A percentile compares a stretch with the other conserved stretches of the same genome.
Evolutionary conservation across 2,797 vertebrate genomes (phyloP).

Genomic region (Ispidina picta): DNA sequence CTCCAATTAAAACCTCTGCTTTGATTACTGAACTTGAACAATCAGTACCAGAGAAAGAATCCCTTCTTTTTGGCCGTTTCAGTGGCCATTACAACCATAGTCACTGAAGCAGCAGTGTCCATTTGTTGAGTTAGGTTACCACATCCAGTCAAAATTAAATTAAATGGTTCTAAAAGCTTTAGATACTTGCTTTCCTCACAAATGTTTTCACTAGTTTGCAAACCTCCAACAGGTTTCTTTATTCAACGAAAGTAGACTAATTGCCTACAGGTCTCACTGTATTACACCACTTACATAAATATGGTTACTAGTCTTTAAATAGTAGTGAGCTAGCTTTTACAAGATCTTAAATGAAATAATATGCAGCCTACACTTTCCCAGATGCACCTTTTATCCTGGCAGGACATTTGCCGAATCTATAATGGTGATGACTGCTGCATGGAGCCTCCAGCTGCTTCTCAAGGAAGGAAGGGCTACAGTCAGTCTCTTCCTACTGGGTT

Average conservation of each 20-base stretch:
- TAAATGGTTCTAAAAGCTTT: neutral
- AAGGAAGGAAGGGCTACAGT: neutral
- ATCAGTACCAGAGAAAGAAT: neutral
- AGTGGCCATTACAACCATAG: neutral
- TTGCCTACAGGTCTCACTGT: constrained; percentile 9
- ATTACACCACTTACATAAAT: constrained; percentile 23
- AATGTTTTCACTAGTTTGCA: neutral
- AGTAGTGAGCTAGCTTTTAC: neutral
- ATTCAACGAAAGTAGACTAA: neutral
- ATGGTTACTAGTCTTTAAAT: constrained; percentile 29
- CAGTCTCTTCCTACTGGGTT: neutral
- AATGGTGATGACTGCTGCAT: neutral
- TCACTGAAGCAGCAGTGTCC: neutral
- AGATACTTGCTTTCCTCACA: neutral
- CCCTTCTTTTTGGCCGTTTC: neutral
- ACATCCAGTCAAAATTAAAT: neutral
- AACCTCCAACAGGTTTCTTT: constrained; percentile 19
- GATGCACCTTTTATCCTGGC: constrained; percentile 19
- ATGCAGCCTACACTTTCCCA: constrained; percentile 16
- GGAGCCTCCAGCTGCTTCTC: neutral
- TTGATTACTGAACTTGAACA: neutral
- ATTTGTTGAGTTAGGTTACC: neutral
- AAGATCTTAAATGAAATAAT: constrained; percentile 45
- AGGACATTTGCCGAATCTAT: constrained; percentile 15
- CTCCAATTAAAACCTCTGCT: neutral